phyloP scores from a whole-genome alignment of 2,113 vertebrate genomes.

The Tretioscincus oriximinensis region DNA sequence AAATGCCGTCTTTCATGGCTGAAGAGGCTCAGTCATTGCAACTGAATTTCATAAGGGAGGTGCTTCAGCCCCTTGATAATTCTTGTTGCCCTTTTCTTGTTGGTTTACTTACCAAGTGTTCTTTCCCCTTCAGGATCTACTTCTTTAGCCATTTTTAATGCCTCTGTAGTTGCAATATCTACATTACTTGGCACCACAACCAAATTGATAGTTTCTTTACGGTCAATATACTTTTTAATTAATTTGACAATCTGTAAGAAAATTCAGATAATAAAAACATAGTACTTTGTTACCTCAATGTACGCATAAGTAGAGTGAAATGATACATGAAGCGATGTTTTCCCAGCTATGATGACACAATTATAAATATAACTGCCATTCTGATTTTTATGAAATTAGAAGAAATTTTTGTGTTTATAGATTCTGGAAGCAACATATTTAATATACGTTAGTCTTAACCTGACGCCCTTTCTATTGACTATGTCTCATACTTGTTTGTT shows the following conservation, averaged over 20 bases:
- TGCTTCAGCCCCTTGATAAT: too few relatives aligned
- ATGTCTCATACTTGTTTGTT: too few relatives aligned
- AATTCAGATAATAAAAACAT: neutral
- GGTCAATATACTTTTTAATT: constrained; percentile 76
- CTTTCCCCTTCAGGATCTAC: constrained; percentile 79
- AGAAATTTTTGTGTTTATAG: too few relatives aligned
- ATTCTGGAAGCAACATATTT: too few relatives aligned
- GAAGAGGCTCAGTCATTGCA: too few relatives aligned
- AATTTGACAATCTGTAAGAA: constrained; percentile 76
- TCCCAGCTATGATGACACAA: too few relatives aligned
- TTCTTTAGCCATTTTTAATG: constrained; percentile 79
- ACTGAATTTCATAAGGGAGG: too few relatives aligned
- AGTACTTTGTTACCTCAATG: neutral
- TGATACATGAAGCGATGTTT: too few relatives aligned
- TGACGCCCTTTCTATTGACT: too few relatives aligned
- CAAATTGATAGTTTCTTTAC: constrained; percentile 79
- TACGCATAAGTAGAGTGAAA: neutral
- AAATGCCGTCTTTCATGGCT: too few relatives aligned
- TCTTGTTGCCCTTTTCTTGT: too few relatives aligned
- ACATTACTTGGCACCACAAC: constrained; percentile 82
- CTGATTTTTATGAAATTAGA: neutral
- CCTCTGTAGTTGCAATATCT: constrained; percentile 84
- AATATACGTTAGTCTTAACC: too few relatives aligned
- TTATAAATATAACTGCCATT: neutral
- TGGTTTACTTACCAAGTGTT: constrained; percentile 72